Percentiles rank a stretch among this genome's conserved stretches.
phyloP scores from a whole-genome alignment of 2,888 invertebrate species.

The Campoletis raptor region DNA sequence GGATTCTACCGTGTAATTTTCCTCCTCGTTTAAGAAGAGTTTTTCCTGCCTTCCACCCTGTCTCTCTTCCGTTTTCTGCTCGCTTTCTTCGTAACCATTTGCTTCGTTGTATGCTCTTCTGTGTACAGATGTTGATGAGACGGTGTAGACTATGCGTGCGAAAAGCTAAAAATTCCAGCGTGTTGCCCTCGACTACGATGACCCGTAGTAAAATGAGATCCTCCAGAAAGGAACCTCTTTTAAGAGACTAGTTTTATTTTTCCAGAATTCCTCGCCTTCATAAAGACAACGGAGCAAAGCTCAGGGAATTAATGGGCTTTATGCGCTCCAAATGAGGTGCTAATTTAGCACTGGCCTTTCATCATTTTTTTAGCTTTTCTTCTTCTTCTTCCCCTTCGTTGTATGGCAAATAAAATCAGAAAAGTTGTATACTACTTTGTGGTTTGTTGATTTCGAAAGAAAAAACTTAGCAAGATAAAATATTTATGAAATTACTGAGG shows the following conservation, averaged over 20 bases:
- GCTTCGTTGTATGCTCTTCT: background rate
- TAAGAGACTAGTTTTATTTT: constrained; percentile 22
- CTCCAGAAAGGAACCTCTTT: constrained; percentile 33
- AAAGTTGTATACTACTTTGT: background rate
- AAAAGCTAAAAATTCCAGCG: constrained; percentile 53
- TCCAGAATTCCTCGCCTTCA: constrained; percentile 45
- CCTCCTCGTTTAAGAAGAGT: constrained; percentile 68
- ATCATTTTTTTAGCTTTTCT: constrained; percentile 1
- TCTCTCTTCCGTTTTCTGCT: constrained; percentile 32
- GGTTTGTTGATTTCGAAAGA: constrained; percentile 3
- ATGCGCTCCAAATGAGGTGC: constrained; percentile 38
- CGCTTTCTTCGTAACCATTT: constrained; percentile 7
- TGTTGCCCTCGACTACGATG: constrained; percentile 42
- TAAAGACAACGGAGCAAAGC: constrained; percentile 27
- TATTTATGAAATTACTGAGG: background rate
- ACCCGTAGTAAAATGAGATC: constrained; percentile 35
- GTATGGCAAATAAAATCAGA: background rate
- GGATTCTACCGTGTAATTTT: constrained; percentile 77
- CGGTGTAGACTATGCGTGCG: background rate
- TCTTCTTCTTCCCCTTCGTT: background rate
- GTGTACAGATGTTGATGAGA: background rate
- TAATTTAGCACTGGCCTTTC: constrained; percentile 26
- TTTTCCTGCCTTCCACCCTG: constrained; percentile 24
- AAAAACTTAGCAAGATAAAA: background rate
- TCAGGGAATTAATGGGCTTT: constrained; percentile 35